Conservation (phyloP, 2,797 vertebrate genomes). For the Emys orbicularis region DNA sequence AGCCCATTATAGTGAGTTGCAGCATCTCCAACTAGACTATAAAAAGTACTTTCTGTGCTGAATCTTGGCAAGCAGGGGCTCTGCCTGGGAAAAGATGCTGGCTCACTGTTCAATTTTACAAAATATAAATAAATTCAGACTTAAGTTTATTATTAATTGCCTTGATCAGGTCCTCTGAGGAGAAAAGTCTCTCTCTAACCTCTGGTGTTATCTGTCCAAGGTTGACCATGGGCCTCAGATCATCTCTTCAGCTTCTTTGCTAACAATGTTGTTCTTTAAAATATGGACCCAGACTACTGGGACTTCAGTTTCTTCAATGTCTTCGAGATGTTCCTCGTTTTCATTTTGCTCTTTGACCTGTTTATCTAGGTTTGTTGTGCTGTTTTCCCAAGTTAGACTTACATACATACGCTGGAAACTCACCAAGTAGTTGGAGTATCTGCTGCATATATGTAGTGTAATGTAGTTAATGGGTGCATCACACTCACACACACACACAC, state of each 20-base stretch:
- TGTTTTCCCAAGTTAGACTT: background rate
- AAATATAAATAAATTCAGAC: background rate
- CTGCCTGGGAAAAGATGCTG: background rate
- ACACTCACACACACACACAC: too few relatives aligned
- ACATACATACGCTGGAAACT: background rate
- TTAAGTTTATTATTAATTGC: background rate
- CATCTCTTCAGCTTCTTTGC: background rate
- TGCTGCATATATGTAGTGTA: background rate
- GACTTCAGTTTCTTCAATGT: background rate
- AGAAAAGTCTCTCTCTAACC: background rate
- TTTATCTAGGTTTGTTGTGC: background rate
- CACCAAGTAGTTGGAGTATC: background rate
- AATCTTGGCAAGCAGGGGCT: background rate
- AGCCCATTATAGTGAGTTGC: background rate
- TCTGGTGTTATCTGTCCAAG: background rate
- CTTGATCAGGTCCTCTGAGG: background rate
- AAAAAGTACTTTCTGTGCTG: background rate
- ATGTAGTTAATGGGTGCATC: background rate
- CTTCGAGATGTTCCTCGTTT: background rate
- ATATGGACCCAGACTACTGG: background rate
- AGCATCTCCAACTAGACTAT: background rate
- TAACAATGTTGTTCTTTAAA: background rate
- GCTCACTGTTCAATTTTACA: background rate
- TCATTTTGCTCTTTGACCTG: background rate
- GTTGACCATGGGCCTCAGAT: background rate